These are phyloP conservation scores for Eretmocerus hayati DNA, from an alignment of 2,888 invertebrate species.

Conservation along the genomic window DNA sequence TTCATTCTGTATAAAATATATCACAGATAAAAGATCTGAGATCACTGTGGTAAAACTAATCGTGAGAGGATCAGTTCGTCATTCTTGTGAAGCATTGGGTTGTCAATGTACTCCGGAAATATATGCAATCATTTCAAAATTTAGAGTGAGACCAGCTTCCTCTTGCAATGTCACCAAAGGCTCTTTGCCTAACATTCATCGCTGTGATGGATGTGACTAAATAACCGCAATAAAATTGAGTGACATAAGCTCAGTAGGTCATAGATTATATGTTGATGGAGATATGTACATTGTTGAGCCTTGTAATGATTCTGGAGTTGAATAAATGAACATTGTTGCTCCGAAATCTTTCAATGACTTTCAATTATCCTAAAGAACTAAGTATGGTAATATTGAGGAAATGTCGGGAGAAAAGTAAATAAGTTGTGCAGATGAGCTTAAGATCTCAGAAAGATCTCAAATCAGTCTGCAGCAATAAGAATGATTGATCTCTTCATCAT, in stretches of 20 bases:
- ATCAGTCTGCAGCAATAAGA: no score
- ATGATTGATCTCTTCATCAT: no score
- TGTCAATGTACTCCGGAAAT: neutral
- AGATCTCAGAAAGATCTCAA: no score
- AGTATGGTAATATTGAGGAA: no score
- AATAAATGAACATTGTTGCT: no score
- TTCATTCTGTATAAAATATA: neutral
- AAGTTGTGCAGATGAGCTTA: no score
- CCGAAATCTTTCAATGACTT: no score
- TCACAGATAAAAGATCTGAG: neutral
- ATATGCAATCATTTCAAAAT: neutral
- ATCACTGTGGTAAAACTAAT: neutral
- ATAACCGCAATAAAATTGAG: neutral
- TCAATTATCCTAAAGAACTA: no score
- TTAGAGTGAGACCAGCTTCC: neutral
- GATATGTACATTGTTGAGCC: neutral
- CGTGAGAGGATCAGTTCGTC: neutral
- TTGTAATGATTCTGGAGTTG: no score
- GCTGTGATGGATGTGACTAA: neutral
- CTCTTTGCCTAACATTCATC: neutral
- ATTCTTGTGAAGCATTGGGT: neutral
- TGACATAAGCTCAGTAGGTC: neutral
- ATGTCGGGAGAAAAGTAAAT: no score
- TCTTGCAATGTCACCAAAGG: neutral
- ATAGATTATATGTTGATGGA: neutral